Conservation (phyloP, 1,140 invertebrate species). For the Medauroidea extradentata region DNA sequence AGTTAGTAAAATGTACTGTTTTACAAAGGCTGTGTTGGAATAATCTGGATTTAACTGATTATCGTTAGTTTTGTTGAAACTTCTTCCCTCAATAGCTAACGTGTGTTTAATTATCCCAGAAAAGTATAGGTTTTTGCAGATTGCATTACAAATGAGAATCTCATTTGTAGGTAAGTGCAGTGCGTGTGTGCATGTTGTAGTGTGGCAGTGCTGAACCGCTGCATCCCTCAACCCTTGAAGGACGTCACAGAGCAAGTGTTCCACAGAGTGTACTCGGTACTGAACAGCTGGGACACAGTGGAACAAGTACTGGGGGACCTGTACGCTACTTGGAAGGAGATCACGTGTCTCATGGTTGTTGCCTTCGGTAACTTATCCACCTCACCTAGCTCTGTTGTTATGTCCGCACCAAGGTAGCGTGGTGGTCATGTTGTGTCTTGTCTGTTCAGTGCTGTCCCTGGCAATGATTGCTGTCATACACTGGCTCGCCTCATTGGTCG, state of each 20-base stretch:
- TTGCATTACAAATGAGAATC: background rate
- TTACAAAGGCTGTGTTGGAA: too few species aligned
- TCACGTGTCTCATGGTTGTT: conserved; percentile 73
- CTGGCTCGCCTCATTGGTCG: conserved; percentile 74
- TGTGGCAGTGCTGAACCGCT: conserved; percentile 77
- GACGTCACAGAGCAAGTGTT: conserved; percentile 49
- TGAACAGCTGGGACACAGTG: conserved; percentile 84
- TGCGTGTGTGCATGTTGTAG: conserved; percentile 44
- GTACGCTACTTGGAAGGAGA: conserved; percentile 80
- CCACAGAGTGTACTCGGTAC: conserved; percentile 67
- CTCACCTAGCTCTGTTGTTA: background rate
- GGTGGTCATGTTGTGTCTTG: conserved; percentile 8
- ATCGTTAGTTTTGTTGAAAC: too few species aligned
- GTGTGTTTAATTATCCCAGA: too few species aligned
- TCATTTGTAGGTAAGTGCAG: too few species aligned
- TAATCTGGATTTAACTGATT: too few species aligned
- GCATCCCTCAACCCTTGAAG: conserved; percentile 67
- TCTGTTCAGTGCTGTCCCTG: conserved; percentile 70
- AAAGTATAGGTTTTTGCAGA: too few species aligned
- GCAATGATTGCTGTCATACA: conserved; percentile 80
- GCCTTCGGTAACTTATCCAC: conserved; percentile 61
- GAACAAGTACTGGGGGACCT: conserved; percentile 85
- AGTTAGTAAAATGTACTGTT: too few species aligned
- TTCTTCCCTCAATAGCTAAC: too few species aligned
- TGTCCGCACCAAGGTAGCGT: background rate